Conservation (phyloP, 2,113 vertebrate genomes). For the Ochotona curzoniae region DNA sequence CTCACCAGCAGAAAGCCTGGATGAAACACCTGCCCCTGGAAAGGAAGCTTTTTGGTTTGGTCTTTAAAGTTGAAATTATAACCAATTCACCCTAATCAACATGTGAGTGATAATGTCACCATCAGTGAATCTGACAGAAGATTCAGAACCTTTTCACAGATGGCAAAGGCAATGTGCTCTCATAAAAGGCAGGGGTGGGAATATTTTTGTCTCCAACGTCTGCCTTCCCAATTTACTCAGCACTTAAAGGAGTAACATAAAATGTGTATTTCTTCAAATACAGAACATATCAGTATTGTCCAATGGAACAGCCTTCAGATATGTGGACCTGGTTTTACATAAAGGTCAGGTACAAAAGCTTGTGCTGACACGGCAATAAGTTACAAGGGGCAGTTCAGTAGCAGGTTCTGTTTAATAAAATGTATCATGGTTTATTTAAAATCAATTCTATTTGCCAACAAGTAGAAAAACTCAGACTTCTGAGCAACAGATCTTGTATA, state of each 20-base stretch:
- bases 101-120: neutral
- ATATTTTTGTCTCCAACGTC: neutral
- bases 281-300: neutral
- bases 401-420: constrained; percentile 39
- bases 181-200: neutral
- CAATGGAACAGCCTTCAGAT: neutral
- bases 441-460: neutral
- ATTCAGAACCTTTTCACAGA: neutral
- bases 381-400: constrained; percentile 12
- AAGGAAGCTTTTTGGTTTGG: too few species aligned
- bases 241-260: constrained; percentile 46
- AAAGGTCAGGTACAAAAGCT: constrained; percentile 27
- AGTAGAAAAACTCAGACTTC: neutral
- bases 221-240: neutral
- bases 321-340: constrained; percentile 28
- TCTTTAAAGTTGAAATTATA: constrained; percentile 15
- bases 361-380: constrained; percentile 42
- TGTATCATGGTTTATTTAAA: neutral
- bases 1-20: too few species aligned
- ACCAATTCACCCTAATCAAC: neutral
- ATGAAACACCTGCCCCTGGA: too few species aligned
- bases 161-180: neutral
- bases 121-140: neutral
- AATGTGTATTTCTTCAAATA: constrained; percentile 56
- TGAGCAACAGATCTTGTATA: neutral